Evolutionary conservation across 1,140 invertebrate genomes (phyloP), one percentile per base, ranked within the genome.

Genomic region (Magallana angulata): DNA sequence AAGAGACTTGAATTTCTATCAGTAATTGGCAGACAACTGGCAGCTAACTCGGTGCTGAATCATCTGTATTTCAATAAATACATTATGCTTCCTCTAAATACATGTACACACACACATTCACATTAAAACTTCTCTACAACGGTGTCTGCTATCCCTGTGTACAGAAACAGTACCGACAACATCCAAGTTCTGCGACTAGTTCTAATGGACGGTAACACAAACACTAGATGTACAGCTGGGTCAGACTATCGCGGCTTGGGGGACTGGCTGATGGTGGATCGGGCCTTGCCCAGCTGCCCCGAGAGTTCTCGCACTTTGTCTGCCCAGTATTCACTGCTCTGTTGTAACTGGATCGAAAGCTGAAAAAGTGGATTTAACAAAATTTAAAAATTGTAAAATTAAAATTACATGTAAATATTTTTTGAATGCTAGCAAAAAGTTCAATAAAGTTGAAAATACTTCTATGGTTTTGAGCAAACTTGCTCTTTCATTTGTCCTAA

Each of bases 311-410:
- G 92, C 1, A 94, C 94, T 89, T 94, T 94, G 80, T 94, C 94
- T 57, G 94, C 90, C 94, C 94, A 94, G 87, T 94, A 94, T 80
- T 94, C 94, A 87, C 92, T 94, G 88, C 93, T 94, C 91, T 94
- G 91, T 81, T 94, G 93, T 30, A 94, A 91, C 88, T 94, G 94
- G n/a, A 93, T 91, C 3, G 94, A 94, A 68, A 94, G 87, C 93
- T 94, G 92, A 83, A 91, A 91, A 87, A 76, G 86, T 71, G 82
- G 85, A 85, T 82, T 64, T 7, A 85, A 89, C 24, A 56, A 71
- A 60, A 14, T 76, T 48, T 48, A 48, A 48, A 48, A 48, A 5
- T 48, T 48, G 5, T 0, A 5, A 48, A 48, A 48, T 48, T 48
- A 48, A 48, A 48, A 48, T 48, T 2, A 36, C 36, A 36, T 3